Evolutionary conservation across 2,888 invertebrate genomes (phyloP), one percentile per base, ranked within the genome.

Genomic region (Trichopoda pennipes): DNA sequence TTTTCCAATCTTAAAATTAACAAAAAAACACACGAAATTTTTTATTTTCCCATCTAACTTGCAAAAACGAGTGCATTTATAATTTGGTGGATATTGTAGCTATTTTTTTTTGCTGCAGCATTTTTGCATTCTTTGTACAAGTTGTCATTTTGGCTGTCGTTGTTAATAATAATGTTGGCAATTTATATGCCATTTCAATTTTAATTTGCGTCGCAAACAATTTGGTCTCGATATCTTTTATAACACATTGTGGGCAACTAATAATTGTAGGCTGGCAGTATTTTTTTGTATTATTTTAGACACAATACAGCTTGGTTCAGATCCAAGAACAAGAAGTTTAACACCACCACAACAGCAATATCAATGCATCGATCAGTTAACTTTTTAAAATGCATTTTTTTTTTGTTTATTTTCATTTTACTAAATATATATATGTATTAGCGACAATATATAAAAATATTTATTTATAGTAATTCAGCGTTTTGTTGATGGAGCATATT

Each of bases 161-260:
- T 66, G 63, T 76, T 75, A 80, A 80, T 80, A 80, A 80, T 80
- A 80, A 76, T 80, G 80, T 80, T 80, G 80, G 76, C 80, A 80
- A 80, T 80, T 80, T 80, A 80, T 80, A 80, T 80, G 80, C 76
- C 75, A 80, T 80, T 80, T 80, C 75, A 80, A 75, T 80, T 74
- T 80, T 64, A 80, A 80, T 80, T 80, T 80, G 75, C 60, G 75
- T 76, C 80, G 76, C 75, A 76, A 76, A 72, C 80, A 80, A 76
- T 75, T 80, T 76, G 69, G 80, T 76, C 80, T 66, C 75, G 70
- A 80, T 80, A 80, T 80, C 73, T 74, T 69, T 80, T 80, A 69
- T 80, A 80, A 80, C 73, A 80, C 73, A 80, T 80, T 80, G 79
- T 80, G 79, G 79, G 79, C 74, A 80, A 80, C 61, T 80, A 68